phyloP scores from a whole-genome alignment of 1,140 invertebrate species.

The Drosophila tropicalis region DNA sequence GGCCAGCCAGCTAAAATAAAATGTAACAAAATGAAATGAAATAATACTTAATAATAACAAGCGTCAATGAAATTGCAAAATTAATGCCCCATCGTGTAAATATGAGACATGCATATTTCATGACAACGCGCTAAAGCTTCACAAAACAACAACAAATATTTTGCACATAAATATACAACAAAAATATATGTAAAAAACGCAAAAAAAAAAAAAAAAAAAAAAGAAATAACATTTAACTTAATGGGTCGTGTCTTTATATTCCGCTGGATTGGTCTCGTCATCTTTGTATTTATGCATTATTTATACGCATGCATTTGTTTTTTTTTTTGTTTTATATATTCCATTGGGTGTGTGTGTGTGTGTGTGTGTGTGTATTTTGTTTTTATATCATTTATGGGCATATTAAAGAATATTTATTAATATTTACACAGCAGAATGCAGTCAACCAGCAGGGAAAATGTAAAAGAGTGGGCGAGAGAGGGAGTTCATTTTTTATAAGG shows the following conservation, averaged over 20 bases:
- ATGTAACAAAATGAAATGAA: constrained; percentile 27
- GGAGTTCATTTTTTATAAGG: constrained; percentile 4
- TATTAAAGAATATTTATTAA: constrained; percentile 59
- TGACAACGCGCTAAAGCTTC: constrained; percentile 59
- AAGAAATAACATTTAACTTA: constrained; percentile 60
- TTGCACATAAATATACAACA: constrained; percentile 4
- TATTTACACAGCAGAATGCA: constrained; percentile 33
- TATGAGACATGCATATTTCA: constrained; percentile 68
- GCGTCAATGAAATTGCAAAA: constrained; percentile 62
- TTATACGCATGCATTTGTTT: constrained; percentile 51
- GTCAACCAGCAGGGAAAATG: not conserved
- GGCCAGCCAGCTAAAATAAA: not conserved
- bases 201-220: not conserved
- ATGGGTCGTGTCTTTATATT: constrained; percentile 69
- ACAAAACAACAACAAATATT: constrained; percentile 39
- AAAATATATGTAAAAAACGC: not conserved
- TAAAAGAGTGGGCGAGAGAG: no score
- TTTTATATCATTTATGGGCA: constrained; percentile 51
- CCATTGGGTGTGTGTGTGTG: not conserved
- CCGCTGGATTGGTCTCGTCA: constrained; percentile 43
- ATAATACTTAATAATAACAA: constrained; percentile 51
- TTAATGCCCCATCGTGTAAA: constrained; percentile 69
- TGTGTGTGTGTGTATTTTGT: constrained; percentile 4
- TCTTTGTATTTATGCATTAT: constrained; percentile 67
- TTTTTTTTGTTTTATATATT: constrained; percentile 32